Percentiles rank a stretch among this genome's conserved stretches.
Evolutionary conservation across 53 echinoderm and acorn worm genomes (phyloP).

Genomic region (Holothuria leucospilota): DNA sequence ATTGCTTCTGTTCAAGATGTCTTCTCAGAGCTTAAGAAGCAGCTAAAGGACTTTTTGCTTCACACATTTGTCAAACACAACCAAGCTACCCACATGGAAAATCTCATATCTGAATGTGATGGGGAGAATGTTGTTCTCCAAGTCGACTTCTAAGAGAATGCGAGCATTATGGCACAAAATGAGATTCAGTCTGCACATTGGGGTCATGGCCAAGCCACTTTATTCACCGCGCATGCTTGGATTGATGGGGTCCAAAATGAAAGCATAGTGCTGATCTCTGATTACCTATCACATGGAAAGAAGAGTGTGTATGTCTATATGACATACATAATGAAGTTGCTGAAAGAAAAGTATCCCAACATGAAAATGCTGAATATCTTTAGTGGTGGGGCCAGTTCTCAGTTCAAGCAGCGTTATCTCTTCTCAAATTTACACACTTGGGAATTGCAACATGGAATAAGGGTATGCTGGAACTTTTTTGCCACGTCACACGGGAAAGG

Average conservation of each 20-base stretch:
- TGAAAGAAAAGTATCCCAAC: slow-evolving; percentile 50
- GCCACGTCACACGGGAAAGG: background rate
- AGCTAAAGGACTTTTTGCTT: background rate
- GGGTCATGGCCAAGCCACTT: slow-evolving; percentile 42
- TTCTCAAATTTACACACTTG: too few relatives aligned
- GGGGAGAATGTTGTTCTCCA: too few relatives aligned
- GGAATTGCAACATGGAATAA: too few relatives aligned
- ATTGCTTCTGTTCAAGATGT: background rate
- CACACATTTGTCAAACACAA: background rate
- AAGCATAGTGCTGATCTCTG: slow-evolving; percentile 42
- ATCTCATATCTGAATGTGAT: background rate
- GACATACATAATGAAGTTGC: slow-evolving; percentile 9
- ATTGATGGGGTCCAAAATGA: background rate
- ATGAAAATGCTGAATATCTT: background rate
- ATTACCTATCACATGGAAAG: slow-evolving; percentile 49
- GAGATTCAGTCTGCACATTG: background rate
- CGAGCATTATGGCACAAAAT: background rate
- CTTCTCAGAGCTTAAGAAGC: background rate
- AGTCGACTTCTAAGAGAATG: background rate
- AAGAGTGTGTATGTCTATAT: slow-evolving; percentile 62
- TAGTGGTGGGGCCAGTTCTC: background rate
- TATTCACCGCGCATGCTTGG: slow-evolving; percentile 59
- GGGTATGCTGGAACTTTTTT: too few relatives aligned
- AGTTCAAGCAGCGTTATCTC: background rate
- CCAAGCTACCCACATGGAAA: background rate